Conservation (phyloP, 1,140 invertebrate species). For the Cyclina sinensis region DNA sequence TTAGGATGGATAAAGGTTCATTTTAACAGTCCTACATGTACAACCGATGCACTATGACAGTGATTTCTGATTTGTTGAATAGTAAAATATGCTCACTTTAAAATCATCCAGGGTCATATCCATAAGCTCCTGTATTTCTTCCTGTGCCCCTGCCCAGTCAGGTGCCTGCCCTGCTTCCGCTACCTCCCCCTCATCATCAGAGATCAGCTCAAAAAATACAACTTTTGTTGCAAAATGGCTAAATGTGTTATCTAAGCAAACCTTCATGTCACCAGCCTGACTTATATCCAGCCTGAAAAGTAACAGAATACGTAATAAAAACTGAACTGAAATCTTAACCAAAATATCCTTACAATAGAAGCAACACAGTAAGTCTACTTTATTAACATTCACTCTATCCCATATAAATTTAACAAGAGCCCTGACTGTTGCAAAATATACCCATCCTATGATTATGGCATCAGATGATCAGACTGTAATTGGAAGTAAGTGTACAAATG, state of each 20-base stretch:
- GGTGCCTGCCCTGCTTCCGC: constrained; percentile 89
- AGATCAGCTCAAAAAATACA: constrained; percentile 93
- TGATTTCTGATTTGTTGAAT: too few relatives aligned
- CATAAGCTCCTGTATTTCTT: constrained; percentile 88
- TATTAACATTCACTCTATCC: too few relatives aligned
- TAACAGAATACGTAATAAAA: constrained; percentile 28
- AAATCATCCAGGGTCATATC: constrained; percentile 90
- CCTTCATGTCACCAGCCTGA: constrained; percentile 91
- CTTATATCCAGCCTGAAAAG: constrained; percentile 83
- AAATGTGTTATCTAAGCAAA: constrained; percentile 95
- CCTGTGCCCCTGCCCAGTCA: constrained; percentile 88
- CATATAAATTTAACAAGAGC: too few relatives aligned
- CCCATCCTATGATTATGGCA: too few relatives aligned
- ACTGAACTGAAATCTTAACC: background rate
- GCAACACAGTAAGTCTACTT: too few relatives aligned
- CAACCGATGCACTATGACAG: too few relatives aligned
- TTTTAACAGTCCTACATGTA: too few relatives aligned
- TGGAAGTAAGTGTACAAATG: too few relatives aligned
- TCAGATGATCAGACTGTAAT: too few relatives aligned
- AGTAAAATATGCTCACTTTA: constrained; percentile 86
- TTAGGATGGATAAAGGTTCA: too few relatives aligned
- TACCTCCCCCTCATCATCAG: constrained; percentile 90
- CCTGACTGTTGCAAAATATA: too few relatives aligned
- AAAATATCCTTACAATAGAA: too few relatives aligned
- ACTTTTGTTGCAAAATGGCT: constrained; percentile 93